phyloP scores from a whole-genome alignment of 2,797 vertebrate species.

The Luscinia megarhynchos region DNA sequence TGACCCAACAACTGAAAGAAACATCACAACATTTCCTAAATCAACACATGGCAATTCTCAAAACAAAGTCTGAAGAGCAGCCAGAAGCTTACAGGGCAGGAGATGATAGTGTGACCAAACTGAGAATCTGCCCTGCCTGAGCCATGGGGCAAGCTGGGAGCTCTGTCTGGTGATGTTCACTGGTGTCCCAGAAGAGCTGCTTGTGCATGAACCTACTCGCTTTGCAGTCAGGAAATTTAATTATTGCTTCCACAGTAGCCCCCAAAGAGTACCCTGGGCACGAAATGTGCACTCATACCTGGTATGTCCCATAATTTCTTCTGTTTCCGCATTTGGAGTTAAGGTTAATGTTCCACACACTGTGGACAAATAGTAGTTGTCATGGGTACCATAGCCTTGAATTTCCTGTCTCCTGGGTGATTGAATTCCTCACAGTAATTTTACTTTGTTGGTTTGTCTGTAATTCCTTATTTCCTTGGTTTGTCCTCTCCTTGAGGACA shows the following conservation, averaged over 20 bases:
- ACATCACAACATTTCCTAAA: conserved; percentile 21
- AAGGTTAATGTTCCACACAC: conserved; percentile 59
- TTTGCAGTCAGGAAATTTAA: conserved; percentile 35
- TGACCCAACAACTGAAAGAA: conserved; percentile 26
- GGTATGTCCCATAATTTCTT: not conserved
- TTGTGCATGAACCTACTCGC: not conserved
- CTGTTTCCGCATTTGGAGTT: conserved; percentile 29
- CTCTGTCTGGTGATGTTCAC: not conserved
- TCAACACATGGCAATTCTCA: conserved; percentile 33
- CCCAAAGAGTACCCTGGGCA: not conserved
- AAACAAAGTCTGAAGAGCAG: conserved; percentile 27
- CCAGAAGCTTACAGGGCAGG: not conserved
- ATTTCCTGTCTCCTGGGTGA: conserved; percentile 44
- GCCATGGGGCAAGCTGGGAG: not conserved
- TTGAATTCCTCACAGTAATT: conserved; percentile 55
- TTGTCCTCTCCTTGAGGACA: not conserved
- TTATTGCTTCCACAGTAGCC: not conserved
- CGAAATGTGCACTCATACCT: conserved; percentile 6
- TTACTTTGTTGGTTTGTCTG: conserved; percentile 45
- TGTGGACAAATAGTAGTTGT: conserved; percentile 46
- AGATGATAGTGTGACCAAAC: not conserved
- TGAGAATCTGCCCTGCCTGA: not conserved
- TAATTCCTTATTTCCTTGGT: conserved; percentile 30
- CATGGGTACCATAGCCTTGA: conserved; percentile 35
- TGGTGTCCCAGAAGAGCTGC: not conserved